These are phyloP conservation scores for Agrochola circellaris DNA, from an alignment of 2,888 invertebrate genomes.

Conservation along the genomic window DNA sequence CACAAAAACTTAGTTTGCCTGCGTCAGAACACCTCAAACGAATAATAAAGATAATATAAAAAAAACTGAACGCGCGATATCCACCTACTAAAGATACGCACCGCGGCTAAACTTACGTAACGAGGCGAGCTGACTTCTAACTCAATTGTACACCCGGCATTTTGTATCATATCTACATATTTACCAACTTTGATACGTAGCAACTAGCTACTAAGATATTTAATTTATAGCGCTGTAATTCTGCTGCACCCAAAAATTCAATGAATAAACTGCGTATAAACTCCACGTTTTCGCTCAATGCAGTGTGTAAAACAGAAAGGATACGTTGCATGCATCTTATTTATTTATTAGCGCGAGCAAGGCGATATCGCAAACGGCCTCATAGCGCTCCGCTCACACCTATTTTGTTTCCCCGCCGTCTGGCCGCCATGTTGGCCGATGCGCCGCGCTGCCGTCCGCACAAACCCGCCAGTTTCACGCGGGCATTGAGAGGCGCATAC, in stretches of 20 bases:
- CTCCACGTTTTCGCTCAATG: constrained; percentile 19
- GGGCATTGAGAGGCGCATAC: constrained; percentile 82
- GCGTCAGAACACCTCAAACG: constrained; percentile 46
- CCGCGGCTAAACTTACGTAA: constrained; percentile 61
- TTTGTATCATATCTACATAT: constrained; percentile 64
- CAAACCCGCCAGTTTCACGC: constrained; percentile 86
- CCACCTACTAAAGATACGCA: constrained; percentile 61
- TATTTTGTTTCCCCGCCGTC: constrained; percentile 82
- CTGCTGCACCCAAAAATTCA: constrained; percentile 21
- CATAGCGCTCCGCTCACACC: constrained; percentile 78
- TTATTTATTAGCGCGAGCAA: constrained; percentile 85
- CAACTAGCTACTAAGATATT: constrained; percentile 18
- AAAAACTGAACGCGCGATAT: constrained; percentile 44
- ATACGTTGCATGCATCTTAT: constrained; percentile 79
- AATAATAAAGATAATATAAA: constrained; percentile 58
- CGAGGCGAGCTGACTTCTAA: constrained; percentile 54
- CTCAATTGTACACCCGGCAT: constrained; percentile 64
- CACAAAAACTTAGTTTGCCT: constrained; percentile 37
- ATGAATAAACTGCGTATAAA: constrained; percentile 25
- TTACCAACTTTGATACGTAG: constrained; percentile 51
- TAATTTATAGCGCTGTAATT: constrained; percentile 35
- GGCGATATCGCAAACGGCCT: constrained; percentile 82
- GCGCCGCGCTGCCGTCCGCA: constrained; percentile 75
- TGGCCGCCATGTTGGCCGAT: constrained; percentile 83
- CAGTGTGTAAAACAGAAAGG: constrained; percentile 42